phyloP scores from a whole-genome alignment of 2,797 vertebrate species.

The Lacerta bilineata region DNA sequence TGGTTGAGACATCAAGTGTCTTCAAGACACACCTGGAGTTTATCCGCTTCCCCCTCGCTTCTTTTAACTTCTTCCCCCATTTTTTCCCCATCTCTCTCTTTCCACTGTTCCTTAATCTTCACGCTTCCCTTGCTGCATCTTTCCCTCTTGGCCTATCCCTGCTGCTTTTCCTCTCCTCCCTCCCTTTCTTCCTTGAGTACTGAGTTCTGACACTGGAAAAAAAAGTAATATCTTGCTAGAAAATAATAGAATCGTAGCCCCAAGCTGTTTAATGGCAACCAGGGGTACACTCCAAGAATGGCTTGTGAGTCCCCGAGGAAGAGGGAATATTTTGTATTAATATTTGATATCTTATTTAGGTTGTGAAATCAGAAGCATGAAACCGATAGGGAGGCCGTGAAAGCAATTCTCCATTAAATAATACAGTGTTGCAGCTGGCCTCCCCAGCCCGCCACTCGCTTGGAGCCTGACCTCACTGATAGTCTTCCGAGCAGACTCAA shows the following conservation, averaged over 20 bases:
- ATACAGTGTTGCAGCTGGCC: slow-evolving; percentile 46
- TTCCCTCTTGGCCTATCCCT: neutral
- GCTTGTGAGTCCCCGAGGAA: slow-evolving; percentile 66
- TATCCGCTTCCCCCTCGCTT: neutral
- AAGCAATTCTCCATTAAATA: slow-evolving; percentile 62
- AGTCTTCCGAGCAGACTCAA: slow-evolving; percentile 46
- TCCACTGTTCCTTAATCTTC: neutral
- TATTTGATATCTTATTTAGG: slow-evolving; percentile 76
- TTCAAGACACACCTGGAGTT: neutral
- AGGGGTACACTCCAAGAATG: slow-evolving; percentile 54
- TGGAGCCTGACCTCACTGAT: slow-evolving; percentile 47
- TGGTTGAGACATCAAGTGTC: too few relatives aligned
- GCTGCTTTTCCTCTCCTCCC: neutral
- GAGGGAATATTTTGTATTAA: slow-evolving; percentile 73
- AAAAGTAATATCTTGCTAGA: slow-evolving; percentile 59
- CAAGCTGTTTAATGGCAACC: slow-evolving; percentile 70
- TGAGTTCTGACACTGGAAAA: slow-evolving; percentile 43
- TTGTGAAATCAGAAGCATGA: slow-evolving; percentile 70
- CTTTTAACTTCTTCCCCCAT: neutral
- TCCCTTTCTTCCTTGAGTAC: neutral
- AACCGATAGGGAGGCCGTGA: slow-evolving; percentile 54
- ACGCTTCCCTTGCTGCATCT: neutral
- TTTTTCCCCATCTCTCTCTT: neutral
- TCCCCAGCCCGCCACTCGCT: slow-evolving; percentile 26
- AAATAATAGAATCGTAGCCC: slow-evolving; percentile 62